These are phyloP conservation scores for Festucalex cinctus DNA, from an alignment of 2,113 vertebrate species.

Conservation along the genomic window DNA sequence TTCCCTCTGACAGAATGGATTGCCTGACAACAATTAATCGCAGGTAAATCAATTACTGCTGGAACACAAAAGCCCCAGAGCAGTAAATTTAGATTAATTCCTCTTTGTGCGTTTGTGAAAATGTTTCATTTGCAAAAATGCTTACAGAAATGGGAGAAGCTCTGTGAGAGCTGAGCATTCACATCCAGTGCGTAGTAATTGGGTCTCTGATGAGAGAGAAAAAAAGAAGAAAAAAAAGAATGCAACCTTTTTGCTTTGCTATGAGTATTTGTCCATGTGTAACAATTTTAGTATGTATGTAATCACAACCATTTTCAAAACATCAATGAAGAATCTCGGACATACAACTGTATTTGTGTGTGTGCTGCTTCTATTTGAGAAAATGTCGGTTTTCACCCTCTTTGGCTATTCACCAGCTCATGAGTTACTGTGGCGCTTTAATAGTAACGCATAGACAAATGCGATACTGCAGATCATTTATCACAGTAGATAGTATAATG, in stretches of 20 bases:
- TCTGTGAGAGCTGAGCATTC: conserved; percentile 1
- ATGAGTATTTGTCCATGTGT: not conserved
- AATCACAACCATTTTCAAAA: not conserved
- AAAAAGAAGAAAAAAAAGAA: not conserved
- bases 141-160: conserved; percentile 3
- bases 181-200: not conserved
- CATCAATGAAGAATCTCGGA: not conserved
- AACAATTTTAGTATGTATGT: too few relatives aligned
- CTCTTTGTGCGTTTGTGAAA: not conserved
- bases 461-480: conserved; percentile 5
- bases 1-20: conserved; percentile 3
- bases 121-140: not conserved
- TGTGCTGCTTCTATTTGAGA: not conserved
- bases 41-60: conserved; percentile 2
- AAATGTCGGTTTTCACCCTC: not conserved
- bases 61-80: conserved; percentile 4
- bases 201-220: not conserved
- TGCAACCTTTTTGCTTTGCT: not conserved
- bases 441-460: conserved; percentile 26
- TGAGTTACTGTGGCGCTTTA: not conserved
- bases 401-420: not conserved
- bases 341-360: not conserved
- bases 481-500: conserved; percentile 13
- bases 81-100: not conserved
- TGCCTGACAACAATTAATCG: not conserved